These are phyloP conservation scores for Deroptyus accipitrinus DNA, from an alignment of 2,113 vertebrate species.

Conservation along the genomic window DNA sequence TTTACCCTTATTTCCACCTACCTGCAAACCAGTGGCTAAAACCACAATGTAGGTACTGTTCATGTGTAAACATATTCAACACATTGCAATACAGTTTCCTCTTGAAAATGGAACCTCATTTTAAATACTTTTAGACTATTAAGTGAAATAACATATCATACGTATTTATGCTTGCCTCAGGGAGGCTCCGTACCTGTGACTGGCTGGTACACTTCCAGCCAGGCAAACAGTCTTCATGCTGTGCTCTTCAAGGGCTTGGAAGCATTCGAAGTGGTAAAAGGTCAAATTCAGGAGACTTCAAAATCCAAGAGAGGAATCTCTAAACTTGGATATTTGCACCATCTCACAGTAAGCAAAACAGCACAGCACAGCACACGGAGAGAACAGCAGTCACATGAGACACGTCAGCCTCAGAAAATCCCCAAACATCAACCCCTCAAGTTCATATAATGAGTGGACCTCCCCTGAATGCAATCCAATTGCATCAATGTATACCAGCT, in stretches of 20 bases:
- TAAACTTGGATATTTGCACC: not conserved
- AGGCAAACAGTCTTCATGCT: not conserved
- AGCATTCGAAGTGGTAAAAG: not conserved
- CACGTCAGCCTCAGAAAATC: not conserved
- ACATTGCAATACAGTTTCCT: not conserved
- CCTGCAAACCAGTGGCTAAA: not conserved
- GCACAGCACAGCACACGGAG: not conserved
- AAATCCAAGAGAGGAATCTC: not conserved
- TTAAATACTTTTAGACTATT: not conserved
- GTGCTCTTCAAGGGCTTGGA: not conserved
- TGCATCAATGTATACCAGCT: not conserved
- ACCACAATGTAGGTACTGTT: not conserved
- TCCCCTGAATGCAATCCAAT: not conserved
- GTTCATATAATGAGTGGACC: not conserved
- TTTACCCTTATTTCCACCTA: not conserved
- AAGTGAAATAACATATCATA: not conserved
- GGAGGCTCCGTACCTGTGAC: not conserved
- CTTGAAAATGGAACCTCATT: not conserved
- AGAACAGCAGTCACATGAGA: not conserved
- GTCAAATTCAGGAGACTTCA: not conserved
- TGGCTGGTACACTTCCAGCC: not conserved
- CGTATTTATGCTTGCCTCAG: not conserved
- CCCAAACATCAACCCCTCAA: not conserved
- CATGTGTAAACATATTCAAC: accelerated
- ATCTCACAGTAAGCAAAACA: not conserved